phyloP scores from a whole-genome alignment of 2,888 invertebrate genomes.

The Hydrotaea cyrtoneurina region DNA sequence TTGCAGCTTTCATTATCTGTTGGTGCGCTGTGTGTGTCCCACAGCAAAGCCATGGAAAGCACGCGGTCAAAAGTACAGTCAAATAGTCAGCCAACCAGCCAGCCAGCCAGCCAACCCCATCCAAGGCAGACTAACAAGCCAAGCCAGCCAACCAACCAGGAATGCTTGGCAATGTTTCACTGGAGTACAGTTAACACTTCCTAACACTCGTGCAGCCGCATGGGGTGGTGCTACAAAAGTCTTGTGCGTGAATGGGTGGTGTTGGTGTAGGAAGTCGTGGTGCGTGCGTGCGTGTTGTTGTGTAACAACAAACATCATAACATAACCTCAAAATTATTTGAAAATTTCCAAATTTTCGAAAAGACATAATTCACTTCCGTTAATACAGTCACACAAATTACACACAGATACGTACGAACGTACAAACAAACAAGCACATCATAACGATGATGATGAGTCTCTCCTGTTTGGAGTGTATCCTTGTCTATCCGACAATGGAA shows the following conservation, averaged over 20 bases:
- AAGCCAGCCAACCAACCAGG: slow-evolving; percentile 23
- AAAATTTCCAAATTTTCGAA: slow-evolving; percentile 64
- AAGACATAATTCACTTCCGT: slow-evolving; percentile 78
- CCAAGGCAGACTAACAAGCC: too few species aligned
- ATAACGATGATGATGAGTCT: slow-evolving; percentile 5
- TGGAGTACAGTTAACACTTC: slow-evolving; percentile 53
- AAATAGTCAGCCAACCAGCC: slow-evolving; percentile 37
- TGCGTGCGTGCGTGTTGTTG: slow-evolving; percentile 1
- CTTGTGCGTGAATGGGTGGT: slow-evolving; percentile 29
- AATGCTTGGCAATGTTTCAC: slow-evolving; percentile 13
- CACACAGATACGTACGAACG: neutral
- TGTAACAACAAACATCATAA: slow-evolving; percentile 64
- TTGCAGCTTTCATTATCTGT: slow-evolving; percentile 45
- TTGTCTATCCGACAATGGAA: slow-evolving; percentile 16
- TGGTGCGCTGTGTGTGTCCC: neutral
- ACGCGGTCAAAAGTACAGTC: slow-evolving; percentile 76
- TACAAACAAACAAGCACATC: neutral
- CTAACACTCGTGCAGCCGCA: neutral
- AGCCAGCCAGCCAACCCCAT: neutral
- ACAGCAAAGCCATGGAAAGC: slow-evolving; percentile 35
- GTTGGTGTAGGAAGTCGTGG: neutral
- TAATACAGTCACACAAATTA: slow-evolving; percentile 66
- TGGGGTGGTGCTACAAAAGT: neutral
- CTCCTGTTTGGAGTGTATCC: slow-evolving; percentile 22
- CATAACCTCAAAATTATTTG: slow-evolving; percentile 67